Conservation (phyloP, 2,888 invertebrate genomes). For the Drosophila infuscata region DNA sequence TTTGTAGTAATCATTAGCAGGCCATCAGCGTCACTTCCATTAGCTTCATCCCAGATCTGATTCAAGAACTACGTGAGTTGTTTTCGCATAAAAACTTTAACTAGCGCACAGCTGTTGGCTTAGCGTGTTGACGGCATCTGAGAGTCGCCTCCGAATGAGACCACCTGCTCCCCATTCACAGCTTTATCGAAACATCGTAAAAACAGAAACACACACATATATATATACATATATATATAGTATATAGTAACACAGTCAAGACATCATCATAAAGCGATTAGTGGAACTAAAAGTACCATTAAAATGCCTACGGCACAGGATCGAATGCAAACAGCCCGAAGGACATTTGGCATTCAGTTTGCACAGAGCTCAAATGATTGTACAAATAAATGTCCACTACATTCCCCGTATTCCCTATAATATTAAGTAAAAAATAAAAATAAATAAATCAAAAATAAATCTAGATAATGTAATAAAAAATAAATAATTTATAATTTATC, state of each 20-base stretch:
- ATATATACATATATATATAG: background rate
- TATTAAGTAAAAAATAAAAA: background rate
- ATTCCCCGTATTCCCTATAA: background rate
- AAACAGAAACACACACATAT: constrained; percentile 20
- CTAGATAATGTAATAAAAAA: too few species aligned
- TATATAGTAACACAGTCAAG: constrained; percentile 33
- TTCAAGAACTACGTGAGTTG: constrained; percentile 20
- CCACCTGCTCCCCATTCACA: constrained; percentile 44
- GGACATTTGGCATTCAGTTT: constrained; percentile 37
- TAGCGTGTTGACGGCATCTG: constrained; percentile 14
- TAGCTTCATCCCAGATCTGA: constrained; percentile 8
- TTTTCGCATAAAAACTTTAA: constrained; percentile 44
- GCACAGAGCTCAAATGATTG: constrained; percentile 14
- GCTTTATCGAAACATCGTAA: constrained; percentile 9
- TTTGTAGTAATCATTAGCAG: constrained; percentile 31
- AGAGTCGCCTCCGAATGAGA: constrained; percentile 18
- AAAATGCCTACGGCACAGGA: constrained; percentile 61
- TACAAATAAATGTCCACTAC: constrained; percentile 49
- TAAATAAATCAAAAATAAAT: too few species aligned
- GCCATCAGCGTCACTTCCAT: constrained; percentile 33
- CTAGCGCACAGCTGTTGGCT: constrained; percentile 41
- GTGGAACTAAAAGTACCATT: constrained; percentile 76
- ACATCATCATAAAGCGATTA: constrained; percentile 79
- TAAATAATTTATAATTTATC: background rate
- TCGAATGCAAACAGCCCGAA: constrained; percentile 34